These are phyloP conservation scores for Watsonalla cultraria DNA, from an alignment of 2,888 invertebrate species.

Conservation along the genomic window DNA sequence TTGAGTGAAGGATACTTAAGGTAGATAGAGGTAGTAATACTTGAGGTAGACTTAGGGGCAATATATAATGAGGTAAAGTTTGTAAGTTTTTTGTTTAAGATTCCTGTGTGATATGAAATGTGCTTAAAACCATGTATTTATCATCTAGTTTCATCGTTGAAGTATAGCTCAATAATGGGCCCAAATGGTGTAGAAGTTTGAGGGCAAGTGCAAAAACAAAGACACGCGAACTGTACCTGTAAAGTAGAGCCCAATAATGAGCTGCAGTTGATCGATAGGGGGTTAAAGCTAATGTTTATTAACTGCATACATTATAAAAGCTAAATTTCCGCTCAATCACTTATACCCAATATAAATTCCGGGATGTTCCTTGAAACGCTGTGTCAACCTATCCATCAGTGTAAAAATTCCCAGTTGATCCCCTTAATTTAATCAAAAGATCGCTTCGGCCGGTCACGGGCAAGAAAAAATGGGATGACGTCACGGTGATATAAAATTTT, in stretches of 20 bases:
- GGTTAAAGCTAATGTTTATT: conserved; percentile 55
- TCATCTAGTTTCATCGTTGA: too few species aligned
- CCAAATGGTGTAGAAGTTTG: too few species aligned
- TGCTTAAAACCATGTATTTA: too few species aligned
- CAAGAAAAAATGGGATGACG: conserved; percentile 69
- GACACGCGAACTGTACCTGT: conserved; percentile 5
- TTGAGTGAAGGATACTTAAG: too few species aligned
- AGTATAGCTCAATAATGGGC: too few species aligned
- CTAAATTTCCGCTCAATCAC: conserved; percentile 67
- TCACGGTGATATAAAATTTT: conserved; percentile 73
- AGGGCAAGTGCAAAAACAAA: too few species aligned
- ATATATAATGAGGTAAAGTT: too few species aligned
- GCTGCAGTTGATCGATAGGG: conserved; percentile 37
- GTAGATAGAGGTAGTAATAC: too few species aligned
- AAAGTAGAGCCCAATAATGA: conserved; percentile 6
- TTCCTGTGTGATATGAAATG: too few species aligned
- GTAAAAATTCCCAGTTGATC: conserved; percentile 74
- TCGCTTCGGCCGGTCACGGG: conserved; percentile 69
- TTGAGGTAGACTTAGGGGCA: too few species aligned
- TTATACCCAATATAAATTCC: conserved; percentile 73
- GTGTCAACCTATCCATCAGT: conserved; percentile 77
- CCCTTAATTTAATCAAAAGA: conserved; percentile 78
- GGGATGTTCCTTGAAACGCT: conserved; percentile 67
- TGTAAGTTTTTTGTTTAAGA: too few species aligned
- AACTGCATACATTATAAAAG: conserved; percentile 64